phyloP scores from a whole-genome alignment of 2,888 invertebrate genomes.

The Augochlorella aurata region DNA sequence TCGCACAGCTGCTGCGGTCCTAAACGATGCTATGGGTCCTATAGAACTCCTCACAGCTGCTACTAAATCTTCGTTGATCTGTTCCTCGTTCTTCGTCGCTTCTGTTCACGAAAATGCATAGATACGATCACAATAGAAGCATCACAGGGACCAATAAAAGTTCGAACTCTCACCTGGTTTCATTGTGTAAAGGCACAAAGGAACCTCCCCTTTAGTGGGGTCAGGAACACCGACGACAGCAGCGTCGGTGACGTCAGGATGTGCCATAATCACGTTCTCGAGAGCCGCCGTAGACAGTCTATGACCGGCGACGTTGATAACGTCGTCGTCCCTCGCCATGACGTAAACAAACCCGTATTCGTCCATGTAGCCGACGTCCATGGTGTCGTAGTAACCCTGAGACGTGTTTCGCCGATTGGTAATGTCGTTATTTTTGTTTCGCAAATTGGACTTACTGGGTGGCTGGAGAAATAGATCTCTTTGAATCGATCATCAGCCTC shows the following conservation, averaged over 20 bases:
- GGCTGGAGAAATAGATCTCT: constrained; percentile 91
- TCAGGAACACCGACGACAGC: constrained; percentile 96
- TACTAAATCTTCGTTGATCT: constrained; percentile 84
- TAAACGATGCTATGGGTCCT: constrained; percentile 95
- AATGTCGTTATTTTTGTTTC: not conserved
- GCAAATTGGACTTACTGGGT: constrained; percentile 85
- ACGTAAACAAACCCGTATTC: constrained; percentile 93
- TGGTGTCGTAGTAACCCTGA: constrained; percentile 95
- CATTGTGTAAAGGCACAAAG: constrained; percentile 92
- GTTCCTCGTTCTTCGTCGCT: constrained; percentile 82
- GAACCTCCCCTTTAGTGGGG: constrained; percentile 94
- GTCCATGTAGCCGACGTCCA: constrained; percentile 95
- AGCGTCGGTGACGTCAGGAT: constrained; percentile 92
- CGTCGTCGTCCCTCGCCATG: constrained; percentile 95
- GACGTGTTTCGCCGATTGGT: not conserved
- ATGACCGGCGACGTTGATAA: constrained; percentile 97
- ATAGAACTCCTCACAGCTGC: constrained; percentile 86
- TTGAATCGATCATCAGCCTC: constrained; percentile 90
- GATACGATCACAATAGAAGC: not conserved
- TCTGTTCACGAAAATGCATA: constrained; percentile 75
- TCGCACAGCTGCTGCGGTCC: constrained; percentile 89
- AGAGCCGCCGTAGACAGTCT: constrained; percentile 93
- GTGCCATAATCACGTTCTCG: constrained; percentile 94
- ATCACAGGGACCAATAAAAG: not conserved
- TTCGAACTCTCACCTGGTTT: constrained; percentile 83